Percentiles rank a stretch among this genome's conserved stretches.
Evolutionary conservation across 1,140 invertebrate genomes (phyloP).

Genomic region (Drosophila seguyi): DNA sequence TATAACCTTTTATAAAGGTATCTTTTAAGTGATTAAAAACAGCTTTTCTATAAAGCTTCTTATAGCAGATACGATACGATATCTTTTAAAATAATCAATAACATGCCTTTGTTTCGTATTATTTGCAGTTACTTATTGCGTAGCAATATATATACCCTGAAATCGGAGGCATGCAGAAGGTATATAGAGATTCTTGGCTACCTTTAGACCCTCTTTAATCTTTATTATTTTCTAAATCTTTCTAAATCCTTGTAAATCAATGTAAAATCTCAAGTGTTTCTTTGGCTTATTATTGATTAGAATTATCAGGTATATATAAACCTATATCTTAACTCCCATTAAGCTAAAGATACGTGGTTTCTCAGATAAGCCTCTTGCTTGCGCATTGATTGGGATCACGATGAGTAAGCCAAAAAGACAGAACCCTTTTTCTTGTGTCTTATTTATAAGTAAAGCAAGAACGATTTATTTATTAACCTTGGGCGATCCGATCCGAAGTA

Average conservation of each 20-base stretch:
- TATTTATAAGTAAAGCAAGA: background rate
- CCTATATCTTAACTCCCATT: background rate
- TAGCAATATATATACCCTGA: no score
- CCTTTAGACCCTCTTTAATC: background rate
- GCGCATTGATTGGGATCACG: background rate
- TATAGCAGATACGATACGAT: background rate
- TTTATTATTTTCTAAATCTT: background rate
- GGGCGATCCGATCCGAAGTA: background rate
- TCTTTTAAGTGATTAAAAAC: background rate
- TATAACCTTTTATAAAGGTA: background rate
- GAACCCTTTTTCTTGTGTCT: background rate
- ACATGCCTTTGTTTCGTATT: background rate
- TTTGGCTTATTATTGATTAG: constrained; percentile 6
- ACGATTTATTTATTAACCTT: constrained; percentile 3
- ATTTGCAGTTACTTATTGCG: background rate
- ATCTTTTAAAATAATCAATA: background rate
- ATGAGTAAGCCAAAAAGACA: constrained; percentile 2
- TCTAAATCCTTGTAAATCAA: constrained; percentile 1
- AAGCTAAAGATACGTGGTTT: background rate
- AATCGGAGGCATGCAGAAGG: no score
- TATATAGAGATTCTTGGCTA: no score
- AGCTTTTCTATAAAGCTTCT: background rate
- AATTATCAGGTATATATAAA: background rate
- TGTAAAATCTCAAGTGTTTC: constrained; percentile 15
- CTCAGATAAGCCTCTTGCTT: background rate